phyloP scores from a whole-genome alignment of 2,888 invertebrate species.

The Magallana nippona region DNA sequence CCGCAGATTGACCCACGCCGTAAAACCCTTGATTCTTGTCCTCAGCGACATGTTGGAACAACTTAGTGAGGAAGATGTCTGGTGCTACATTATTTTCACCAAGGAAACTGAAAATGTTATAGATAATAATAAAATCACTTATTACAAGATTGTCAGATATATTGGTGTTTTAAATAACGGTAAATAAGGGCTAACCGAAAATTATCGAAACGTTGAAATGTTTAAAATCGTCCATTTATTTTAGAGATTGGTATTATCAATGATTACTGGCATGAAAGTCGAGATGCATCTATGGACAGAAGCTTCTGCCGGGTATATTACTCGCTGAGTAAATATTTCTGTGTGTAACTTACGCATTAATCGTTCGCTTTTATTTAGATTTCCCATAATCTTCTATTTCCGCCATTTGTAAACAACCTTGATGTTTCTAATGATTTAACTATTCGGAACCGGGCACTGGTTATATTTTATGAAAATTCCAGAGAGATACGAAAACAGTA shows the following conservation, averaged over 20 bases:
- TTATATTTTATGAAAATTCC: background rate
- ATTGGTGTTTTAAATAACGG: background rate
- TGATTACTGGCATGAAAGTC: background rate
- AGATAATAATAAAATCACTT: background rate
- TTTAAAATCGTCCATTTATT: background rate
- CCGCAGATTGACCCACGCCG: conserved; percentile 79
- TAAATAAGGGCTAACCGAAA: background rate
- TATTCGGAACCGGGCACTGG: background rate
- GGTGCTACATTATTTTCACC: background rate
- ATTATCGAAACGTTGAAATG: background rate
- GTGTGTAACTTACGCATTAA: conserved; percentile 6
- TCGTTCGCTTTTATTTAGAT: background rate
- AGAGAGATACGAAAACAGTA: background rate
- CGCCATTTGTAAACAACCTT: conserved; percentile 39
- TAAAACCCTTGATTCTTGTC: conserved; percentile 77
- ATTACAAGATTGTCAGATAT: background rate
- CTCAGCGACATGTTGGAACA: conserved; percentile 71
- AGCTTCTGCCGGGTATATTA: background rate
- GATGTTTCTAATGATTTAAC: conserved; percentile 36
- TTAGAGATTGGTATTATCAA: too few species aligned
- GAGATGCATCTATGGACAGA: background rate
- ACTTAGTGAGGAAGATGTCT: background rate
- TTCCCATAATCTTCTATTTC: background rate
- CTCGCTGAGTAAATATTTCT: background rate
- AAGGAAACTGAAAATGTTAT: background rate